A percentile compares a stretch with the other conserved stretches of the same genome.
Evolutionary conservation across 53 echinoderm and acorn worm species (phyloP).

Genomic region (Patiria pectinifera): DNA sequence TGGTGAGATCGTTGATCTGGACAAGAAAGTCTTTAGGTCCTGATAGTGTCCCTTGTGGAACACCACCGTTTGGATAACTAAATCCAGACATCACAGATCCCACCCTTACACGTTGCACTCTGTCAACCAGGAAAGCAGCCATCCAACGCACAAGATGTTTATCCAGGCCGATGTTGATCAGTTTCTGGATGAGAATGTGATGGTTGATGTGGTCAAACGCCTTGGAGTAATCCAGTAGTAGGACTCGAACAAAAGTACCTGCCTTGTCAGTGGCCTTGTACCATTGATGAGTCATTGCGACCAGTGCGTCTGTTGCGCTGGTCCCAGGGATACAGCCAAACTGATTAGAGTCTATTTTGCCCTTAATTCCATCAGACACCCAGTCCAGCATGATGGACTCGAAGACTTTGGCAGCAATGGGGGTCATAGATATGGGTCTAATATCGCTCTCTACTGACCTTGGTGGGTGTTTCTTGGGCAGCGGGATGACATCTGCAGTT

Average conservation of each 20-base stretch:
- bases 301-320: background rate
- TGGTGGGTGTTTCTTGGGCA: slow-evolving; percentile 30
- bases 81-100: background rate
- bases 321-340: too few species aligned
- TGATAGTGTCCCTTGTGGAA: slow-evolving; percentile 19
- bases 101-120: background rate
- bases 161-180: slow-evolving; percentile 14
- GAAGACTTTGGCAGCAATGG: too few species aligned
- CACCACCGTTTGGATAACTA: too few species aligned
- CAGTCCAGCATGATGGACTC: background rate
- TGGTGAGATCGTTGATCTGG: too few species aligned
- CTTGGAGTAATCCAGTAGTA: slow-evolving; percentile 18
- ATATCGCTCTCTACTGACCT: slow-evolving; percentile 16
- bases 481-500: too few species aligned
- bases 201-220: slow-evolving; percentile 12
- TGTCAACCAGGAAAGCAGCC: background rate
- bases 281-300: background rate
- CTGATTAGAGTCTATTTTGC: background rate
- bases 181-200: too few species aligned
- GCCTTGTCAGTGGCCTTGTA: slow-evolving; percentile 19
- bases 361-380: background rate
- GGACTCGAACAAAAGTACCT: background rate
- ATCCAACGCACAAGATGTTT: background rate
- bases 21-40: slow-evolving; percentile 3
- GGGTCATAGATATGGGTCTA: slow-evolving; percentile 12